Percentiles rank a stretch among this genome's conserved stretches.
Evolutionary conservation across 2,797 vertebrate species (phyloP).

Genomic region (Falco biarmicus): DNA sequence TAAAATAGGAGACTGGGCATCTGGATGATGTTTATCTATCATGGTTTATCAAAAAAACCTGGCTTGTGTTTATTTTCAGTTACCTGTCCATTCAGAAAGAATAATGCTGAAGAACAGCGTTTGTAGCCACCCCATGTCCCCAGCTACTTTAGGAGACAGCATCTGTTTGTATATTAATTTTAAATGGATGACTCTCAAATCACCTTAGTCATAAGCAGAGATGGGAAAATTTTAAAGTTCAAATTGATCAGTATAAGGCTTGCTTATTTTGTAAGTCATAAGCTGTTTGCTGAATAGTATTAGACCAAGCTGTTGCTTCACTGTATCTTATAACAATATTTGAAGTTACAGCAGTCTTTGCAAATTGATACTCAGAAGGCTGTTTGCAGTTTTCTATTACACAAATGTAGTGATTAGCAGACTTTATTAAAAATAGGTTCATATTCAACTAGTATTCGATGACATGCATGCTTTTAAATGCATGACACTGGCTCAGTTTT

Average conservation of each 20-base stretch:
- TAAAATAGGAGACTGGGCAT: not conserved
- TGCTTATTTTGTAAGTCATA: conserved; percentile 70
- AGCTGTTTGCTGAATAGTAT: conserved; percentile 71
- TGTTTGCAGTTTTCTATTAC: conserved; percentile 65
- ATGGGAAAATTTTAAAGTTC: conserved; percentile 65
- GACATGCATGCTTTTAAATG: not conserved
- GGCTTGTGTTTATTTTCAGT: conserved; percentile 43
- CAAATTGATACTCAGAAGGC: conserved; percentile 60
- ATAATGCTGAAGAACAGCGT: conserved; percentile 20
- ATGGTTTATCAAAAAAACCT: conserved; percentile 23
- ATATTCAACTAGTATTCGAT: conserved; percentile 4
- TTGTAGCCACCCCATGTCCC: not conserved
- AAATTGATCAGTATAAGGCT: conserved; percentile 53
- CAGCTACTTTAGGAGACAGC: conserved; percentile 2
- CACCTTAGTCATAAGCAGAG: conserved; percentile 44
- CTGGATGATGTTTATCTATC: not conserved
- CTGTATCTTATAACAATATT: conserved; percentile 69
- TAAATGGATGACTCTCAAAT: conserved; percentile 69
- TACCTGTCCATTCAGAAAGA: not conserved
- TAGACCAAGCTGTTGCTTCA: conserved; percentile 45
- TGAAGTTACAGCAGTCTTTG: conserved; percentile 58
- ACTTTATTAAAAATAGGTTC: conserved; percentile 38
- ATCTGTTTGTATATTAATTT: conserved; percentile 72
- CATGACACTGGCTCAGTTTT: not conserved
- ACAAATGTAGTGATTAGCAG: conserved; percentile 65